Base-by-base conservation (phyloP, 2,113 vertebrate species). In the Alectura lathami region DNA sequence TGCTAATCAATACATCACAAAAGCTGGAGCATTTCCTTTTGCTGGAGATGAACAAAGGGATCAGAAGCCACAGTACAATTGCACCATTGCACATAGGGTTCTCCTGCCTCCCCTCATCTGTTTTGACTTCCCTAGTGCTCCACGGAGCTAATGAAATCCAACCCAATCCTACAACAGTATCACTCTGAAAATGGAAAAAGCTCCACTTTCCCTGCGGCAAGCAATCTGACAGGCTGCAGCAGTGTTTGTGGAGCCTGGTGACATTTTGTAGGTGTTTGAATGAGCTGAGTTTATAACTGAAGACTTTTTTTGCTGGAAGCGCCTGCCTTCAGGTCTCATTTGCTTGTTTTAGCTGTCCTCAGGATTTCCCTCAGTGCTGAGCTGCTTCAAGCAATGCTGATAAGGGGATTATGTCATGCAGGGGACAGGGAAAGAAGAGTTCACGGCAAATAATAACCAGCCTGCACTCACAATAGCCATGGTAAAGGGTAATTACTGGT, bases 101-200 rank as follows among this genome's bases (percentile, higher is more conserved):
- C 17, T 54, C 36, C 43, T 56, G 27, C 45, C 24, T 66, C 15
- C 24, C 32, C 59, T 38, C 67, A 38, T 24, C 26, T 20, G 18
- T 83, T 79, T 40, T 5, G 1, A 27, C 11, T 59, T 83, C 38
- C 18, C 34, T 40, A 7, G 2, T 47, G 50, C 5, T 69, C 45
- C 54, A 14, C 2, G 0, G 11, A 70, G 36, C 17, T 66, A 34
- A 54, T 7, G 4, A 92, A 60, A 29, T 38, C 34, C 10, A n/a
- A 38, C 13, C 23, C 1, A 2, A 68, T 30, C 21, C 42, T 73
- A 9, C 34, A 40, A 11, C 0, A 0, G 11, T 43, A 79, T 18
- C 13, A 4, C 15, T 60, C 48, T 5, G 15, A 69, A 76, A 91
- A 59, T 0, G 1, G 16, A n/a, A 50, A 66, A 75, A 62, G 18